A percentile compares a stretch with the other conserved stretches of the same genome.
Evolutionary conservation across 2,888 invertebrate species (phyloP).

Genomic region (Aphelenchoides bicaudatus): DNA sequence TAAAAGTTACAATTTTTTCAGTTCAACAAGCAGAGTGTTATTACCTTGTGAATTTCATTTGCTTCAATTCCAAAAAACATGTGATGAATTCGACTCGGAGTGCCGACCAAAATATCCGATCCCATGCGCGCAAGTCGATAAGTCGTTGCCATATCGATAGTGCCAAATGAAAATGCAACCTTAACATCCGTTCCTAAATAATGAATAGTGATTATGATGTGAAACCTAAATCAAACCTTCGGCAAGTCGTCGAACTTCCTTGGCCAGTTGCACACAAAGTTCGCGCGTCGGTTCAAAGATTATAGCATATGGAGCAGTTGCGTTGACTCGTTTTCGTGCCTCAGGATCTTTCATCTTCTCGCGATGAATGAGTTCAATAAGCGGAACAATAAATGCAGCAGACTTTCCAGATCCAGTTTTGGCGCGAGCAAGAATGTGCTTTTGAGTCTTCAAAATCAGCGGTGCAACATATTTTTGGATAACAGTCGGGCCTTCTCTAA

Average conservation of each 20-base stretch:
- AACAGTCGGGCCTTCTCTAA: constrained; percentile 8
- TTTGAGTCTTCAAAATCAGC: neutral
- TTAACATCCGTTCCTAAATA: constrained; percentile 6
- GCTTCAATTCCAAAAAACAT: neutral
- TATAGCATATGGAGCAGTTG: neutral
- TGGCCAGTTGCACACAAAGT: neutral
- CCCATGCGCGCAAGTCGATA: neutral
- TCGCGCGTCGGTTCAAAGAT: constrained; percentile 3
- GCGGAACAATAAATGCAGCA: neutral
- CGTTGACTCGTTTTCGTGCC: neutral
- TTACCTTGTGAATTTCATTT: neutral
- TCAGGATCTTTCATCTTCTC: neutral
- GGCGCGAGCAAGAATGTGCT: neutral
- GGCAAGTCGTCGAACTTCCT: neutral
- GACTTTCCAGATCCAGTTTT: constrained; percentile 3
- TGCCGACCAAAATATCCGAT: constrained; percentile 2
- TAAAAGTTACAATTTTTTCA: neutral
- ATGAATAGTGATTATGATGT: neutral
- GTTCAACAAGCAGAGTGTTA: neutral
- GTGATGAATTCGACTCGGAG: constrained; percentile 5
- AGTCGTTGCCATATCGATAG: neutral
- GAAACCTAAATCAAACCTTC: neutral
- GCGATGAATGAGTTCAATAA: neutral
- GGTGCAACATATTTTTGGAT: constrained; percentile 1
- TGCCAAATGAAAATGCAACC: neutral